A percentile compares a stretch with the other conserved stretches of the same genome.
These are phyloP conservation scores for Harmothoe impar DNA, from an alignment of 2,888 invertebrate genomes.

Conservation along the genomic window DNA sequence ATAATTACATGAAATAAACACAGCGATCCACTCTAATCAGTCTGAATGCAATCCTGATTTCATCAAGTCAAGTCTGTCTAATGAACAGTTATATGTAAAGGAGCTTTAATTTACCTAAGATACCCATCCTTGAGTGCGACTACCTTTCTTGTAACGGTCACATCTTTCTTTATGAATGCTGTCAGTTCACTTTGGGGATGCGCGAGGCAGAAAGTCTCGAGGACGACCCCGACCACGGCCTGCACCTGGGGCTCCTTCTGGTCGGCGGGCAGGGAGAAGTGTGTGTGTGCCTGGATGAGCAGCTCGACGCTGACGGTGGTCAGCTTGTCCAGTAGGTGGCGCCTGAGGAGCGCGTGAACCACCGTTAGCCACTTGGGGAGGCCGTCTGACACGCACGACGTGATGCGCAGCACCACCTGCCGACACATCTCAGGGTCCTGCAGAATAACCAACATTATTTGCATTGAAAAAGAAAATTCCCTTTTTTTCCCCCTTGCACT, in stretches of 20 bases:
- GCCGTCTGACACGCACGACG: slow-evolving; percentile 69
- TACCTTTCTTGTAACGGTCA: slow-evolving; percentile 22
- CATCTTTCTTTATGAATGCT: slow-evolving; percentile 62
- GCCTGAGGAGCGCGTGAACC: slow-evolving; percentile 73
- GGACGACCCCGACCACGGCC: slow-evolving; percentile 73
- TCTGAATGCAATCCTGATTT: no score
- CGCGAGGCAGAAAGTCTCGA: slow-evolving; percentile 74
- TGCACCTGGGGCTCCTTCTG: slow-evolving; percentile 72
- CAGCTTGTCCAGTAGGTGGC: slow-evolving; percentile 74
- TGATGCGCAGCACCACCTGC: slow-evolving; percentile 56
- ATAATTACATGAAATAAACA: no score
- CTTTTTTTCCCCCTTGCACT: no score
- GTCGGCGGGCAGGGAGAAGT: slow-evolving; percentile 72
- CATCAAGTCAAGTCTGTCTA: no score
- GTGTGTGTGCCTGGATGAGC: slow-evolving; percentile 73
- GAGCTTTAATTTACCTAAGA: slow-evolving; percentile 74
- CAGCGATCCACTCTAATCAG: no score
- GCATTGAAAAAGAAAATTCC: no score
- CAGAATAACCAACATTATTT: neutral
- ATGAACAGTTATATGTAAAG: neutral
- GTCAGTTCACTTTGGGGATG: slow-evolving; percentile 74
- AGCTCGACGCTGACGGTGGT: slow-evolving; percentile 74
- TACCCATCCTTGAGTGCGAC: slow-evolving; percentile 75
- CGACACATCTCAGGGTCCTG: slow-evolving; percentile 64
- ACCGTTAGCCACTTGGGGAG: slow-evolving; percentile 72